Base-by-base conservation (phyloP, 2,113 vertebrate species). In the Collichthys lucidus region DNA sequence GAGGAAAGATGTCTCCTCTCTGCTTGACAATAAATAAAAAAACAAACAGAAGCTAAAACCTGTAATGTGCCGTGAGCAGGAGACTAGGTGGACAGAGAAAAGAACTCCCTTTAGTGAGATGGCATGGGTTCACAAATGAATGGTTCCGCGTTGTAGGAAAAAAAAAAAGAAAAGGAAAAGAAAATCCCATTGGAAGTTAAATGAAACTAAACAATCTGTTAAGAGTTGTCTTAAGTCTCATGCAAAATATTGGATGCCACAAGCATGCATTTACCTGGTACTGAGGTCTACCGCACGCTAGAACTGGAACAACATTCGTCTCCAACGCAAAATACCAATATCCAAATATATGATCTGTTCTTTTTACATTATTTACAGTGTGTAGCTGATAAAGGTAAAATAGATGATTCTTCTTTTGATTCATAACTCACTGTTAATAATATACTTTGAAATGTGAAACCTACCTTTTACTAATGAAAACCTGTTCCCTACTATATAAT, bases 281-380 rank as follows among this genome's bases (percentile, higher is more conserved):
- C 92, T 89, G 91, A 92, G 91, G 91, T 88, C 91, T 92, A 93
- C 91, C 92, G 87, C 90, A 94, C 91, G 82, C 92, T 89, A 92
- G 90, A 92, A 94, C 92, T 91, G 89, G 90, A 93, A 93, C 92
- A 88, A 93, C 93, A 94, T 93, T 89, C 86, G 92, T 92, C 89
- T 94, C 92, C 93, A 94, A 94, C 91, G 88, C 90, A 94, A 92
- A 94, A 94, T 94, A 93, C 89, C 90, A 90, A 94, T 94, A 93
- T 94, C 93, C 93, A 94, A 94, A 95, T 94, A 94, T 95, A 94
- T 94, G 94, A 94, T 94, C 93, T 94, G 92, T 94, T 82, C 89
- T 94, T 94, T 95, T 82, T 94, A 95, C 94, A 95, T 29, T 94
- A 94, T 95, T 88, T 94, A 94, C 94, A 95, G 89, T 91, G 89